phyloP scores from a whole-genome alignment of 2,888 invertebrate genomes.

The Latrodectus hesperus region DNA sequence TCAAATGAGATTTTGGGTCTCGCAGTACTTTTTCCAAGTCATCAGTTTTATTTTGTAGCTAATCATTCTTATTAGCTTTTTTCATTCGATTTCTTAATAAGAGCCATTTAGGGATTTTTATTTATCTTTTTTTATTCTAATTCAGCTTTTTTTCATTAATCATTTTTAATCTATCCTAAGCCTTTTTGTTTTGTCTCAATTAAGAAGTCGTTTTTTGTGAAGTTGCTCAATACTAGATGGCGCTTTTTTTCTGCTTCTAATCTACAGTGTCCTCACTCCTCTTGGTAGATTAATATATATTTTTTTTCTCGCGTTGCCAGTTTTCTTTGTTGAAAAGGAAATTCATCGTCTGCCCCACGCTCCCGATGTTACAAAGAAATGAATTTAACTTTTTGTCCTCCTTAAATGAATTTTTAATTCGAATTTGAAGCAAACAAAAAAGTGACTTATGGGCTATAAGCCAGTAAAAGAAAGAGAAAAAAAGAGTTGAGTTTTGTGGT shows the following conservation, averaged over 20 bases:
- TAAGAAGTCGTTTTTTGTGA: slow-evolving; percentile 45
- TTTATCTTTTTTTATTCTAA: slow-evolving; percentile 26
- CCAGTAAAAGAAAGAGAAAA: slow-evolving; percentile 4
- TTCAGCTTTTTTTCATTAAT: slow-evolving; percentile 61
- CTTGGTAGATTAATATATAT: slow-evolving; percentile 58
- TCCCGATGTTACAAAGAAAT: slow-evolving; percentile 35
- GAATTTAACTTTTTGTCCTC: slow-evolving; percentile 36
- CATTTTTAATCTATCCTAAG: slow-evolving; percentile 68
- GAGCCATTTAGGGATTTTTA: slow-evolving; percentile 57
- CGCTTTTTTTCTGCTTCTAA: slow-evolving; percentile 16
- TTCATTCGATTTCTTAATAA: slow-evolving; percentile 59
- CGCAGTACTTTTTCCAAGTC: slow-evolving; percentile 47
- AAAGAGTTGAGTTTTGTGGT: slow-evolving; percentile 13
- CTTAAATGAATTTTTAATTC: slow-evolving; percentile 64
- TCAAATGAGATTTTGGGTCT: slow-evolving; percentile 60
- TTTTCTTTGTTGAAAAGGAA: slow-evolving; percentile 54
- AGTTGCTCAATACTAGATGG: slow-evolving; percentile 17
- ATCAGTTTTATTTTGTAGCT: slow-evolving; percentile 67
- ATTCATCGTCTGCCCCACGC: slow-evolving; percentile 41
- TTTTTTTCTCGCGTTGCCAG: slow-evolving; percentile 20
- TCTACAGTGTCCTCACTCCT: slow-evolving; percentile 31
- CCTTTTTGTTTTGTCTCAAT: slow-evolving; percentile 65
- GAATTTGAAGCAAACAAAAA: slow-evolving; percentile 10
- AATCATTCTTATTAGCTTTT: slow-evolving; percentile 66
- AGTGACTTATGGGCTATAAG: background rate